Conservation (phyloP, 2,113 vertebrate species). For the Tachuris rubrigastra region DNA sequence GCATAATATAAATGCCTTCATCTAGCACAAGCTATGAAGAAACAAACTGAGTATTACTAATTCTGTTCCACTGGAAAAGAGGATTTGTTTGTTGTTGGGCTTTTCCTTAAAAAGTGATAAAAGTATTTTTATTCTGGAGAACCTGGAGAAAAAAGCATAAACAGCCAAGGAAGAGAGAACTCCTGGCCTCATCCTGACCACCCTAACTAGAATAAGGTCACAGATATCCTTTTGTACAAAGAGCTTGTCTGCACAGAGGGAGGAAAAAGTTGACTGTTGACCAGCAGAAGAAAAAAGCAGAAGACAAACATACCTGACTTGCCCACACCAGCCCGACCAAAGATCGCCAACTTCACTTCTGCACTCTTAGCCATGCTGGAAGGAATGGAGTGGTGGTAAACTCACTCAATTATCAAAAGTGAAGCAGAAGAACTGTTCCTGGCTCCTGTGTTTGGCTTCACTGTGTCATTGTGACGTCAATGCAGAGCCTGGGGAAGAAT, state of each 20-base stretch:
- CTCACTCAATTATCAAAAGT: not conserved
- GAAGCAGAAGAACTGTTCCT: not conserved
- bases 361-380: slow-evolving; percentile 90
- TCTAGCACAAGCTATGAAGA: not conserved
- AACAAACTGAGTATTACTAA: not conserved
- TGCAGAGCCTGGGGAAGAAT: slow-evolving; percentile 46
- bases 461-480: slow-evolving; percentile 65
- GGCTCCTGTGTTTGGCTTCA: slow-evolving; percentile 41
- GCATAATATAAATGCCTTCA: not conserved
- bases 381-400: not conserved
- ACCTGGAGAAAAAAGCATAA: not conserved
- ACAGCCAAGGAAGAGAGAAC: not conserved
- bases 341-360: slow-evolving; percentile 93
- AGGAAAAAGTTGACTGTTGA: not conserved
- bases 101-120: not conserved
- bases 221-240: not conserved
- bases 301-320: slow-evolving; percentile 87
- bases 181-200: not conserved
- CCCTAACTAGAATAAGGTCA: not conserved
- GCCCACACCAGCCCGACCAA: slow-evolving; percentile 93
- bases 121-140: not conserved
- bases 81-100: not conserved
- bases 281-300: not conserved
- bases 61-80: not conserved
- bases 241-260: not conserved